Conservation (phyloP, 2,797 vertebrate species). For the Enteromius fasciolatus region DNA sequence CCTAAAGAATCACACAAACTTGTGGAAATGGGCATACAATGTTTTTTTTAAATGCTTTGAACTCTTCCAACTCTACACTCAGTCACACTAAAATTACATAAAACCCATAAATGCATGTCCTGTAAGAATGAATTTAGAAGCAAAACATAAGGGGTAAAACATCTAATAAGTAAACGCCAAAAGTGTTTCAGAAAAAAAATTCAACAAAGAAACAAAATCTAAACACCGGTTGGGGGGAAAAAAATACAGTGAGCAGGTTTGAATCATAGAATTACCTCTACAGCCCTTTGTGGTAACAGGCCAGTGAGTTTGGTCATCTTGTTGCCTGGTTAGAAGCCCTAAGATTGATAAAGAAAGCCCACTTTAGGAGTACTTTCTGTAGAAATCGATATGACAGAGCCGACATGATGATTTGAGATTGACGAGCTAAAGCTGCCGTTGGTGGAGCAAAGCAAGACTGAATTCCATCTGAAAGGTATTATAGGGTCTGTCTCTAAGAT, state of each 20-base stretch:
- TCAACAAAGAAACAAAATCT: background rate
- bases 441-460: conserved; percentile 68
- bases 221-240: conserved; percentile 46
- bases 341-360: conserved; percentile 83
- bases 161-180: background rate
- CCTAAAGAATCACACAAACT: background rate
- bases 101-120: background rate
- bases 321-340: conserved; percentile 82
- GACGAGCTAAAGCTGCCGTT: conserved; percentile 78
- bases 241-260: conserved; percentile 46
- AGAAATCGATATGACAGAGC: conserved; percentile 88
- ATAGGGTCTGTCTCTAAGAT: conserved; percentile 52
- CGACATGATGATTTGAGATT: conserved; percentile 85
- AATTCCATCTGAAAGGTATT: conserved; percentile 72
- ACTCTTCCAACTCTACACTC: background rate
- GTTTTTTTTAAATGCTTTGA: conserved; percentile 2
- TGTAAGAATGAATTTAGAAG: background rate
- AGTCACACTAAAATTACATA: background rate
- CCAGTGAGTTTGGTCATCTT: conserved; percentile 74
- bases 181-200: background rate
- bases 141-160: background rate
- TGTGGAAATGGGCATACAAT: background rate
- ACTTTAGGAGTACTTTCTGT: conserved; percentile 78
- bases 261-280: conserved; percentile 66
- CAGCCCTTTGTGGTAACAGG: conserved; percentile 72